These are phyloP conservation scores for Syngnathoides biaculeatus DNA, from an alignment of 2,113 vertebrate species.

Conservation along the genomic window DNA sequence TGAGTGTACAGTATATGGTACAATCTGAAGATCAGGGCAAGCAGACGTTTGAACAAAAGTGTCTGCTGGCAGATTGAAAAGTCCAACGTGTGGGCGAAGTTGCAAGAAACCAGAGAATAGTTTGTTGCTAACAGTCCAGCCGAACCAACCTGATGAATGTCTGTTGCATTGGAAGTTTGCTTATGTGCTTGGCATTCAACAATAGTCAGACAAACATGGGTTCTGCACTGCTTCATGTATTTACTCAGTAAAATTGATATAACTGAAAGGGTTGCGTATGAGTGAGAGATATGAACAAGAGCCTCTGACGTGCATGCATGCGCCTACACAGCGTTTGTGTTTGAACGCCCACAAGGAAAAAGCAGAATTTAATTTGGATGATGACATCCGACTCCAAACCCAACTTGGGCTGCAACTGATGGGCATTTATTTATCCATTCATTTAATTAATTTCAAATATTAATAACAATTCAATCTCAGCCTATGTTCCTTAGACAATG, in stretches of 20 bases:
- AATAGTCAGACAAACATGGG: not conserved
- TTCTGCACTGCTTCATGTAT: not conserved
- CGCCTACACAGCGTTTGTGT: constrained; percentile 33
- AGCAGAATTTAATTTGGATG: constrained; percentile 16
- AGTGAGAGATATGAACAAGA: constrained; percentile 13
- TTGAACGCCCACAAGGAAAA: constrained; percentile 32
- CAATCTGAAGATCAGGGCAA: constrained; percentile 15
- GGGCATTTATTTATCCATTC: not conserved
- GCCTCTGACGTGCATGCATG: constrained; percentile 17
- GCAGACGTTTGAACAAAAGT: constrained; percentile 13
- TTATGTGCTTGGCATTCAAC: constrained; percentile 19
- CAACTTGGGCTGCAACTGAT: not conserved
- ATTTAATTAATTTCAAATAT: not conserved
- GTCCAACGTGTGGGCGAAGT: not conserved
- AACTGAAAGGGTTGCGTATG: not conserved
- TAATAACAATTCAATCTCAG: not conserved
- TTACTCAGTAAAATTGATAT: not conserved
- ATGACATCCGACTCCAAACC: constrained; percentile 28
- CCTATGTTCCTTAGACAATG: not conserved
- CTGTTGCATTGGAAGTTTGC: constrained; percentile 2
- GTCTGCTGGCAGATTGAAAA: constrained; percentile 8
- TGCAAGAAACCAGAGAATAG: not conserved
- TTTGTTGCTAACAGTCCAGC: constrained; percentile 29
- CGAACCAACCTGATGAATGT: constrained; percentile 16
- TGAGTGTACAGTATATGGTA: not conserved